Conservation (phyloP, 2,797 vertebrate genomes). For the Morus bassanus region DNA sequence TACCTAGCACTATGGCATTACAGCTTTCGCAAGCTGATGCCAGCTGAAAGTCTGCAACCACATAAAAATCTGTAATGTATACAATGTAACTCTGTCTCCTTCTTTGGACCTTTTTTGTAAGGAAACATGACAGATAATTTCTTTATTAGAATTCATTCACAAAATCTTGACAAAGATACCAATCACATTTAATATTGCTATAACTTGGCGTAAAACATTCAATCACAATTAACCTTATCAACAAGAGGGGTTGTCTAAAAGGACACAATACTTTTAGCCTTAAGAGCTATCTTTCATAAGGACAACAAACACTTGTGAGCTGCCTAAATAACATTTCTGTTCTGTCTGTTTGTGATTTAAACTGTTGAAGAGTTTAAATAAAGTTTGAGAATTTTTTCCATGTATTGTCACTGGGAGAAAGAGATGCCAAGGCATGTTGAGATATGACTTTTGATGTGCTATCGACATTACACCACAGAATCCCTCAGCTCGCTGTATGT, state of each 20-base stretch:
- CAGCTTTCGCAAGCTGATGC: not conserved
- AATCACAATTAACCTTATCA: not conserved
- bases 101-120: not conserved
- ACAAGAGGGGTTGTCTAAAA: not conserved
- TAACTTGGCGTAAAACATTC: not conserved
- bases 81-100: not conserved
- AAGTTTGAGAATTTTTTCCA: not conserved
- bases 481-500: not conserved
- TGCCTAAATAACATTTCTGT: not conserved
- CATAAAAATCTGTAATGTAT: not conserved
- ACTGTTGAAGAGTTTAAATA: not conserved
- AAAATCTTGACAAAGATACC: not conserved
- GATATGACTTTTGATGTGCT: not conserved
- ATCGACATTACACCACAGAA: not conserved
- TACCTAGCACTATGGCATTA: not conserved
- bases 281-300: not conserved
- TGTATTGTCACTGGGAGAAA: not conserved
- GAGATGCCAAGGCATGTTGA: not conserved
- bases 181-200: not conserved
- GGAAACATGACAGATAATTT: not conserved
- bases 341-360: not conserved
- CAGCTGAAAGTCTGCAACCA: not conserved
- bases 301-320: not conserved
- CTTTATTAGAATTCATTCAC: not conserved
- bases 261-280: not conserved